phyloP scores from a whole-genome alignment of 64 coral and sea anemone species.

The Montipora cactus region DNA sequence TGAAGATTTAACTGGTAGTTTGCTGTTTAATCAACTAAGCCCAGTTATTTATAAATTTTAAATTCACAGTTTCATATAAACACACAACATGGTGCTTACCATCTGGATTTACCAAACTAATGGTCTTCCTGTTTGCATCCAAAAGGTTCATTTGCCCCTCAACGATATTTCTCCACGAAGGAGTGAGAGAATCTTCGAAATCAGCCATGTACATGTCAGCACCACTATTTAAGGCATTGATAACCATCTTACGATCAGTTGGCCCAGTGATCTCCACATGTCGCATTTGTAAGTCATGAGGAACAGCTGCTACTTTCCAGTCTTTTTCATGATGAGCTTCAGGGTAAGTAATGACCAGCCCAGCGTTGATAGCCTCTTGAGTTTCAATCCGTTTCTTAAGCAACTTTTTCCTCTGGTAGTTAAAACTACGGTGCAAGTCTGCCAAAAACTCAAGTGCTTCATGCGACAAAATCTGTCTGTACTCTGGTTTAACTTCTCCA shows the following conservation, averaged over 20 bases:
- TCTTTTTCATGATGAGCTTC: slow-evolving; percentile 84
- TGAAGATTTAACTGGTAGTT: too few species aligned
- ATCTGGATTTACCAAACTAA: slow-evolving; percentile 89
- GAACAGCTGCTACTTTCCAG: slow-evolving; percentile 94
- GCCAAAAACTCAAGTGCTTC: slow-evolving; percentile 94
- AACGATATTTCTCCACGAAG: slow-evolving; percentile 93
- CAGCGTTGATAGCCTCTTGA: slow-evolving; percentile 81
- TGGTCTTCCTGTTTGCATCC: slow-evolving; percentile 86
- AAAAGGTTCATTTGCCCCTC: slow-evolving; percentile 93
- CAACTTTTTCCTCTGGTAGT: slow-evolving; percentile 88
- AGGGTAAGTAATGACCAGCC: slow-evolving; percentile 78
- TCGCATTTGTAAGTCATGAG: slow-evolving; percentile 92
- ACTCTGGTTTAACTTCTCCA: slow-evolving; percentile 86
- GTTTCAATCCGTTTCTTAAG: slow-evolving; percentile 88
- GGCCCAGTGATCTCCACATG: slow-evolving; percentile 99
- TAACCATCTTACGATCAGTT: slow-evolving; percentile 97
- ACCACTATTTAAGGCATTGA: slow-evolving; percentile 98
- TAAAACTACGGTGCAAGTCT: slow-evolving; percentile 95
- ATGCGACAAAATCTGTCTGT: slow-evolving; percentile 79
- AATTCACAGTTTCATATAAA: not conserved
- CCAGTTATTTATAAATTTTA: not conserved
- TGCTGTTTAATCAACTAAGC: not conserved
- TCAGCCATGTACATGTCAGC: slow-evolving; percentile 98
- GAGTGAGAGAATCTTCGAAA: slow-evolving; percentile 96
- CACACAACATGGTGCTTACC: slow-evolving; percentile 44